Conservation (phyloP, 2,888 invertebrate species). For the Ariolimax columbianus region DNA sequence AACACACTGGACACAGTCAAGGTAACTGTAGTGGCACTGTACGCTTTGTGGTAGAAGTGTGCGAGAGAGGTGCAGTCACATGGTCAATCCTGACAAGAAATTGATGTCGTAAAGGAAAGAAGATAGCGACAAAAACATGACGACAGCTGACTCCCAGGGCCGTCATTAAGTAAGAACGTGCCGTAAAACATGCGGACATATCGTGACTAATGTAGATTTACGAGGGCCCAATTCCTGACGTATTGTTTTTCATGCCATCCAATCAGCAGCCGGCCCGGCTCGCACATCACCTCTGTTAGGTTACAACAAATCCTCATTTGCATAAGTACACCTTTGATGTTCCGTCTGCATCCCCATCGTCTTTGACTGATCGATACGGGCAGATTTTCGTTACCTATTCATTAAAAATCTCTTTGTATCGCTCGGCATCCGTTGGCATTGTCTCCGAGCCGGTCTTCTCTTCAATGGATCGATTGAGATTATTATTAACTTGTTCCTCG, state of each 20-base stretch:
- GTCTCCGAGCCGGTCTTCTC: slow-evolving; percentile 32
- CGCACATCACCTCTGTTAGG: background rate
- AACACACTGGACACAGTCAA: too few species aligned
- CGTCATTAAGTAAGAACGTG: background rate
- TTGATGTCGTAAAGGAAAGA: background rate
- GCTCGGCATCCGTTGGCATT: slow-evolving; percentile 38
- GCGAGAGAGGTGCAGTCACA: background rate
- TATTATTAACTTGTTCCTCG: slow-evolving; percentile 42
- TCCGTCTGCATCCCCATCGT: background rate
- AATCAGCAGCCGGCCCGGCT: background rate
- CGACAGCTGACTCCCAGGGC: background rate
- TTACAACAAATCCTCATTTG: slow-evolving; percentile 33
- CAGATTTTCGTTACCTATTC: slow-evolving; percentile 45
- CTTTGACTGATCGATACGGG: slow-evolving; percentile 31
- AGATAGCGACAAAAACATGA: background rate
- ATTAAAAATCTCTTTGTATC: slow-evolving; percentile 44
- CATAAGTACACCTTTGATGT: slow-evolving; percentile 45
- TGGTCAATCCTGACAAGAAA: background rate
- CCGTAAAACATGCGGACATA: background rate
- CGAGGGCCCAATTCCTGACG: background rate
- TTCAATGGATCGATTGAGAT: slow-evolving; percentile 36
- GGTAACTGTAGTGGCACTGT: too few species aligned
- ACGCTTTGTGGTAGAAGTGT: too few species aligned
- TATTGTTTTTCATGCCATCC: background rate
- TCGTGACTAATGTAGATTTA: slow-evolving; percentile 4